Conservation (phyloP, 2,888 invertebrate species). For the Leptinotarsa haldemani region DNA sequence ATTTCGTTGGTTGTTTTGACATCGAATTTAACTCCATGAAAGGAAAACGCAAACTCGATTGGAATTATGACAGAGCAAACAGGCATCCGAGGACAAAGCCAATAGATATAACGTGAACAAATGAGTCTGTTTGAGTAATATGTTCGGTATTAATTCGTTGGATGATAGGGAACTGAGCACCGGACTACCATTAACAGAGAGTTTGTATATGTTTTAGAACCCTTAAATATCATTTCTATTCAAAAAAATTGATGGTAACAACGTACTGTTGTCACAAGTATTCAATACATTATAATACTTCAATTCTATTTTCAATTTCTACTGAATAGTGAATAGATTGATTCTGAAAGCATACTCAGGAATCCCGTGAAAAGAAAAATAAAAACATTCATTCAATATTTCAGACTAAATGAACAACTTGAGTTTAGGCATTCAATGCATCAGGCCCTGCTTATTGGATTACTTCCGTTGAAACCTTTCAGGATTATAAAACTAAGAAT, state of each 20-base stretch:
- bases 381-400: background rate
- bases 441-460: background rate
- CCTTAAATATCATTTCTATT: no score
- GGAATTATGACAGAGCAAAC: conserved; percentile 19
- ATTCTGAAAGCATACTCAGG: no score
- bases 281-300: no score
- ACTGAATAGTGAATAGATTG: no score
- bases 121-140: conserved; percentile 4
- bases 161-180: background rate
- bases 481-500: background rate
- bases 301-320: no score
- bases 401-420: background rate
- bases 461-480: background rate
- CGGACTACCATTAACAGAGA: no score
- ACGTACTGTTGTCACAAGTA: no score
- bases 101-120: conserved; percentile 1
- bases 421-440: background rate
- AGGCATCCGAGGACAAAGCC: background rate
- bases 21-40: conserved; percentile 21
- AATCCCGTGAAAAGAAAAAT: no score
- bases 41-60: conserved; percentile 22
- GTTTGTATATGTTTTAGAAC: background rate
- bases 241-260: no score
- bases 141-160: background rate
- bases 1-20: conserved; percentile 20